Evolutionary conservation across 1,140 invertebrate species (phyloP).

Genomic region (Euglossa dilemma): DNA sequence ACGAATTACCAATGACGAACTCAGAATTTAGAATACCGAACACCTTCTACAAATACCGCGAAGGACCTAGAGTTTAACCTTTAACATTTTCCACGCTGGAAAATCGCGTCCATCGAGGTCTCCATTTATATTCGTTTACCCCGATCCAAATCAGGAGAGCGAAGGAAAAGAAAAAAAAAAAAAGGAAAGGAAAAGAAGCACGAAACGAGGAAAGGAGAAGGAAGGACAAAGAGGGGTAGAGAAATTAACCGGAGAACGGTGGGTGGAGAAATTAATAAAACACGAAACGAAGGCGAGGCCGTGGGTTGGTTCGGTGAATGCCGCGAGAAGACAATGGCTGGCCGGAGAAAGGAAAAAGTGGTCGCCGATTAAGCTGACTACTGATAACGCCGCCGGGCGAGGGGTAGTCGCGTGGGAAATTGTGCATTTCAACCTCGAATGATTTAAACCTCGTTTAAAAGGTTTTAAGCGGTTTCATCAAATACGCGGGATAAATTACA

Average conservation of each 20-base stretch:
- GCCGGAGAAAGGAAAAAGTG: slow-evolving; percentile 16
- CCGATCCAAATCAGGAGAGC: too few species aligned
- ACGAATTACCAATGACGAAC: too few species aligned
- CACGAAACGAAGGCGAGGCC: slow-evolving; percentile 10
- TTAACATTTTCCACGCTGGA: too few species aligned
- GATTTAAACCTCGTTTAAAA: slow-evolving; percentile 32
- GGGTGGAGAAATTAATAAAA: slow-evolving; percentile 16
- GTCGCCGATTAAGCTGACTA: slow-evolving; percentile 38
- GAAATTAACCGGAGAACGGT: not conserved
- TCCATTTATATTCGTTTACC: not conserved
- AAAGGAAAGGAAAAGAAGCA: too few species aligned
- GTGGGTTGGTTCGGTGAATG: slow-evolving; percentile 2
- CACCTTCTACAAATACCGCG: too few species aligned
- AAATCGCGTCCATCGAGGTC: not conserved
- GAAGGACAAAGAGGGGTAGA: too few species aligned
- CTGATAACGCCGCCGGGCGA: slow-evolving; percentile 6
- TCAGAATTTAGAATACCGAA: too few species aligned
- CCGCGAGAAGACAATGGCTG: slow-evolving; percentile 13
- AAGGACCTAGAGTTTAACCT: too few species aligned
- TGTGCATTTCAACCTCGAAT: slow-evolving; percentile 30
- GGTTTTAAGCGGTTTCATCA: slow-evolving; percentile 40
- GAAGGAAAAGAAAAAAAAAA: not conserved
- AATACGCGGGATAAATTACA: slow-evolving; percentile 39
- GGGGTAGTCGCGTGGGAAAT: slow-evolving; percentile 33
- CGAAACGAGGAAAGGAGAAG: too few species aligned